Percentiles rank a stretch among this genome's conserved stretches.
These are phyloP conservation scores for Drosophila murphyi DNA, from an alignment of 1,140 invertebrate genomes.

Conservation along the genomic window DNA sequence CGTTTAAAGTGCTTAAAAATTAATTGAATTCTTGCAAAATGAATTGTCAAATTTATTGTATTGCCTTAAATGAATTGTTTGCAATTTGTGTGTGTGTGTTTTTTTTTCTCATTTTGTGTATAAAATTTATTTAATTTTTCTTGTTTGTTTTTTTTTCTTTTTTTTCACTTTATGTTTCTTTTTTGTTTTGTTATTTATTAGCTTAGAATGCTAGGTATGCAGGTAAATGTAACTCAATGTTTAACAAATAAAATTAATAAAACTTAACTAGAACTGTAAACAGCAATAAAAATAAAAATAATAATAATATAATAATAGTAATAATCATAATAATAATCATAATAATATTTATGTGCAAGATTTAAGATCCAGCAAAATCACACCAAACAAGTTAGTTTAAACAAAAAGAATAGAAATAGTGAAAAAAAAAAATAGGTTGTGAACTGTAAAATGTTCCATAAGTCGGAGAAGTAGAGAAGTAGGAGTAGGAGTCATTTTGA, in stretches of 20 bases:
- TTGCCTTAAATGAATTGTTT: neutral
- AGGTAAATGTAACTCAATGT: conserved; percentile 76
- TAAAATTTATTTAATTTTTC: conserved; percentile 61
- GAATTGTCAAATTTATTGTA: conserved; percentile 17
- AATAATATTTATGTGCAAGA: conserved; percentile 62
- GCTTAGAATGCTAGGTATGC: conserved; percentile 68
- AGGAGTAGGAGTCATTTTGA: neutral
- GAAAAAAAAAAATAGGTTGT: conserved; percentile 5
- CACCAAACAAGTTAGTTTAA: conserved; percentile 71
- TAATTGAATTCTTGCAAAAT: conserved; percentile 10
- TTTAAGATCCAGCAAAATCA: conserved; percentile 80
- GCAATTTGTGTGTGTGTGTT: neutral
- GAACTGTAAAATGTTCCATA: conserved; percentile 14
- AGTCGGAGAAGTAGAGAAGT: neutral
- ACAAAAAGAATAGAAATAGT: conserved; percentile 41
- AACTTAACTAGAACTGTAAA: conserved; percentile 54
- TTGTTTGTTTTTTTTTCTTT: conserved; percentile 18
- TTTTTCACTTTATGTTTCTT: conserved; percentile 36
- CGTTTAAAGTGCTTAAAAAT: conserved; percentile 62
- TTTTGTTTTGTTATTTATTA: conserved; percentile 41
- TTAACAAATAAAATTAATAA: conserved; percentile 62
- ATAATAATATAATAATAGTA: conserved; percentile 58
- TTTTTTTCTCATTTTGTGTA: conserved; percentile 27
- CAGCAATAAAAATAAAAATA: conserved; percentile 41
- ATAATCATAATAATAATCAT: conserved; percentile 57